Evolutionary conservation across 2,113 vertebrate genomes (phyloP).

Genomic region (Oceanites oceanicus): DNA sequence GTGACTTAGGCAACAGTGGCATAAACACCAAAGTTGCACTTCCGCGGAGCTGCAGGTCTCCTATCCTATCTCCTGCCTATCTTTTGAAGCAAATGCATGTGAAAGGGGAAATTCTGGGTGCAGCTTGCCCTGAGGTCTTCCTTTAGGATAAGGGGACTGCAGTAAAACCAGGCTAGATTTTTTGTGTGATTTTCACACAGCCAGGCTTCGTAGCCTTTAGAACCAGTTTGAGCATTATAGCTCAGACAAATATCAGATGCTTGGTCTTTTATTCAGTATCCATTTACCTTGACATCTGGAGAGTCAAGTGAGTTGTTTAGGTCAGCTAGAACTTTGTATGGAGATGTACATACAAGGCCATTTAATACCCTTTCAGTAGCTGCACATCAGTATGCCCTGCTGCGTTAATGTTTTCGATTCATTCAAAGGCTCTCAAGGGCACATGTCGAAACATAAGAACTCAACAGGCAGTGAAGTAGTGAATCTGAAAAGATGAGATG

Average conservation of each 20-base stretch:
- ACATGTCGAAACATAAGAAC: not conserved
- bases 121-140: not conserved
- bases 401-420: not conserved
- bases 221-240: not conserved
- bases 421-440: slow-evolving; percentile 13
- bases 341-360: not conserved
- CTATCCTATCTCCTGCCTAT: not conserved
- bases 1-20: not conserved
- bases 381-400: not conserved
- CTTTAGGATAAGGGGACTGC: not conserved
- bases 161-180: not conserved
- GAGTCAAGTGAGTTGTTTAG: not conserved
- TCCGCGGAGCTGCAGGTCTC: not conserved
- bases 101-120: not conserved
- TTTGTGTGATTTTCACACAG: not conserved
- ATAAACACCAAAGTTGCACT: not conserved
- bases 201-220: not conserved
- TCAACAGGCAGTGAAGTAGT: not conserved
- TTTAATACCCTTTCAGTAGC: not conserved
- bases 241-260: not conserved
- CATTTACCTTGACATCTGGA: not conserved
- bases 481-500: slow-evolving; percentile 22
- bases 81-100: not conserved
- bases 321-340: not conserved
- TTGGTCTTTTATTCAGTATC: not conserved